These are phyloP conservation scores for Protophormia terraenovae DNA, from an alignment of 2,888 invertebrate species.

Conservation along the genomic window DNA sequence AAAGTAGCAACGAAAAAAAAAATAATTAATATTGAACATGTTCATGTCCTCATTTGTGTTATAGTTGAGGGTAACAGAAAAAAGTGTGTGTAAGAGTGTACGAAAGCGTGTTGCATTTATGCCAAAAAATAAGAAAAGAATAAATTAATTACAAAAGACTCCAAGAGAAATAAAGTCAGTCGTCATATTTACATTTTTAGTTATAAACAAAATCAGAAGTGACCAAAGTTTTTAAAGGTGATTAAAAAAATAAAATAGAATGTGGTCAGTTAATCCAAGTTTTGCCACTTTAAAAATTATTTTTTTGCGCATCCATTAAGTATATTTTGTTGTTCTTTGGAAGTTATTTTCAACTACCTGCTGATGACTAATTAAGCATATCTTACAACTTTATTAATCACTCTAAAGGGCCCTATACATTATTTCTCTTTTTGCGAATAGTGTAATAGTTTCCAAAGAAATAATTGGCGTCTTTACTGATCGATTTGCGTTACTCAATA, in stretches of 20 bases:
- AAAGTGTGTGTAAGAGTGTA: slow-evolving; percentile 14
- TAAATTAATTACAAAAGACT: slow-evolving; percentile 63
- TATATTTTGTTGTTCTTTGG: too few species aligned
- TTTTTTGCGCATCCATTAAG: too few species aligned
- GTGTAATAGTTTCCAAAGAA: too few species aligned
- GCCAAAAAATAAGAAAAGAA: slow-evolving; percentile 55
- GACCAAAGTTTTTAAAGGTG: background rate
- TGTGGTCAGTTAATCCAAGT: too few species aligned
- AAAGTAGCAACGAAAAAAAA: background rate
- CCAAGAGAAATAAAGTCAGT: slow-evolving; percentile 52
- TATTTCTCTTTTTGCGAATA: too few species aligned
- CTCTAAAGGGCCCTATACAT: too few species aligned
- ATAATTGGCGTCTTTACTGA: too few species aligned
- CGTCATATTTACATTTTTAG: slow-evolving; percentile 28
- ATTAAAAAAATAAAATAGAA: background rate
- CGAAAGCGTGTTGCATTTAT: slow-evolving; percentile 33
- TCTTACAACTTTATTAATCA: too few species aligned
- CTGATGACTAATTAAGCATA: too few species aligned
- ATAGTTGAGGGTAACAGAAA: background rate
- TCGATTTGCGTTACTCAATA: too few species aligned
- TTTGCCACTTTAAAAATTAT: too few species aligned
- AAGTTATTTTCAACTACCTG: too few species aligned
- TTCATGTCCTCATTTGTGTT: slow-evolving; percentile 59
- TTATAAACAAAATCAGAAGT: slow-evolving; percentile 17
- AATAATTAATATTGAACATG: slow-evolving; percentile 27